Evolutionary conservation across 2,797 vertebrate genomes (phyloP), one percentile per base, ranked within the genome.

Genomic region (Vespertilio murinus): DNA sequence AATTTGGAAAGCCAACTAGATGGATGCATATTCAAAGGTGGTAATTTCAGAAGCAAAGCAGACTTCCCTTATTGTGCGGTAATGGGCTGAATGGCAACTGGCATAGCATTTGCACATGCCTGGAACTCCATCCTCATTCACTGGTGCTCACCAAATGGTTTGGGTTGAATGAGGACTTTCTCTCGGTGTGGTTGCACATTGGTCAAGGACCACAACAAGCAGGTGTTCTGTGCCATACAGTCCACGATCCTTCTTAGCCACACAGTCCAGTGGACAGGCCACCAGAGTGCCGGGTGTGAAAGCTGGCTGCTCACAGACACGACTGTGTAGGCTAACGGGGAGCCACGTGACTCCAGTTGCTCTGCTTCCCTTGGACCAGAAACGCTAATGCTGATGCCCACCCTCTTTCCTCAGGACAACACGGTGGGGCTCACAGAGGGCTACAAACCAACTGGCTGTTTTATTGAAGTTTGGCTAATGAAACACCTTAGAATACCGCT

Each of bases 1-100:
- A 22, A 88, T 49, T 92, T 94, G 73, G 69, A 84, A 94, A 93
- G 75, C 70, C 73, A 42, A 30, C 33, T 67, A 82, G 88, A 93
- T 38, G 40, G 77, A 85, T 91, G 56, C 74, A 28, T 93, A 93
- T 89, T 90, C 86, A 94, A 89, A 52, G n/a, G 33, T 22, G 85
- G 74, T 69, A 59, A 71, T 89, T 90, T 96, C 85, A 89, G 52
- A 94, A 54, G 22, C 23, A 85, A 85, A 56, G n/a, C 25, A 45
- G 25, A 52, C 20, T 22, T 85, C 49, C 47, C 18, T 61, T 49
- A 67, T 54, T 93, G 78, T 88, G 40, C 47, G 79, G 5, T 38
- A 45, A 45, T 25, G 3, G 90, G 47, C 25, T 30, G 17, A 88
- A 75, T 73, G 56, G 17, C 38, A 81, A 38, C 7, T 18, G 67